phyloP scores from a whole-genome alignment of 1,140 invertebrate species.

The Scaptomyza montana region DNA sequence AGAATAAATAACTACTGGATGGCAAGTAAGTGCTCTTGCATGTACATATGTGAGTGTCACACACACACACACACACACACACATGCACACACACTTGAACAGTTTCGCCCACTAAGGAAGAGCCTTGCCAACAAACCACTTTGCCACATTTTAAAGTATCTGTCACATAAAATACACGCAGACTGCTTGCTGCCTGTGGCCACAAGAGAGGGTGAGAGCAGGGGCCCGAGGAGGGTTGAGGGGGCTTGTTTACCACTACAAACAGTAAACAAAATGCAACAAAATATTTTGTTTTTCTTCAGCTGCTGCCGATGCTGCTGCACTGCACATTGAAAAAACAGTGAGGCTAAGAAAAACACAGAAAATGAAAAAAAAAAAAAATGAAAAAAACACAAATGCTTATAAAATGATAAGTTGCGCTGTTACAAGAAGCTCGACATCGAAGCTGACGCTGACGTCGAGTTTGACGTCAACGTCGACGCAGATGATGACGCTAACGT shows the following conservation, averaged over 20 bases:
- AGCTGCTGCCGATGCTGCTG: slow-evolving; percentile 32
- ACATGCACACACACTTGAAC: neutral
- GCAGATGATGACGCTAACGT: slow-evolving; percentile 46
- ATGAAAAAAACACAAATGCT: slow-evolving; percentile 72
- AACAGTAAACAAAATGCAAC: slow-evolving; percentile 66
- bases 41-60: slow-evolving; percentile 5
- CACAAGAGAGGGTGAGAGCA: neutral
- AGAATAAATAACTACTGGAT: neutral
- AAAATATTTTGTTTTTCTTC: slow-evolving; percentile 73
- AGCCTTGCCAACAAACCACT: slow-evolving; percentile 59
- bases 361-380: slow-evolving; percentile 17
- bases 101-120: neutral
- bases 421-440: slow-evolving; percentile 26
- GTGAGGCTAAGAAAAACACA: slow-evolving; percentile 26
- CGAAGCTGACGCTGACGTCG: slow-evolving; percentile 47
- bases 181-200: slow-evolving; percentile 32
- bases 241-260: slow-evolving; percentile 2
- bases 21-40: slow-evolving; percentile 6
- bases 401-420: slow-evolving; percentile 77
- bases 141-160: slow-evolving; percentile 78
- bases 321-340: slow-evolving; percentile 49
- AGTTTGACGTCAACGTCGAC: slow-evolving; percentile 16
- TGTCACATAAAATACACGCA: slow-evolving; percentile 70
- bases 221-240: neutral
- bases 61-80: slow-evolving; percentile 5